Evolutionary conservation across 2,888 invertebrate species (phyloP).

Genomic region (Saturnia japonica): DNA sequence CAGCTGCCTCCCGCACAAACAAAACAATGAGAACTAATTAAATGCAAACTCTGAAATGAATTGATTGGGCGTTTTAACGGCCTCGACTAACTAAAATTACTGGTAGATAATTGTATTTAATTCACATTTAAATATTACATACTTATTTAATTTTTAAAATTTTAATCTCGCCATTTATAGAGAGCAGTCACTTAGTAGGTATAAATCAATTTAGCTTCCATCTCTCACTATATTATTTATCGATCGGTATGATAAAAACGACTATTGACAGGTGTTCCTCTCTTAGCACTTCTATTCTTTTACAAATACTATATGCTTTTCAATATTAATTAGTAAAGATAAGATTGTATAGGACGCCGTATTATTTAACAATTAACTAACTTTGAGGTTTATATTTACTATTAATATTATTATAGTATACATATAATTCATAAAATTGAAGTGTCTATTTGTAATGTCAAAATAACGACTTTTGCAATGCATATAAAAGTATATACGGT

Average conservation of each 20-base stretch:
- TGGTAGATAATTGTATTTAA: neutral
- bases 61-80: conserved; percentile 15
- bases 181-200: neutral
- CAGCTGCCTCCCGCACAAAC: conserved; percentile 40
- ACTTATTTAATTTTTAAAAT: too few species aligned
- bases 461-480: too few species aligned
- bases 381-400: too few species aligned
- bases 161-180: too few species aligned
- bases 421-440: too few species aligned
- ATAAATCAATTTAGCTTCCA: neutral
- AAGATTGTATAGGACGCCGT: too few species aligned
- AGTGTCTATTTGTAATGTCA: too few species aligned
- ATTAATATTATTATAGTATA: too few species aligned
- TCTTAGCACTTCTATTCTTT: neutral
- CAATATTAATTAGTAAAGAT: too few species aligned
- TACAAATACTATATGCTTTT: neutral
- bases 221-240: neutral
- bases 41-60: conserved; percentile 20
- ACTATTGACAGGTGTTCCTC: neutral
- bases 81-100: neutral
- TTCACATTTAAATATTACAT: neutral
- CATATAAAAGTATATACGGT: too few species aligned
- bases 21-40: conserved; percentile 31
- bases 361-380: too few species aligned
- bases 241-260: neutral